A percentile compares a stretch with the other conserved stretches of the same genome.
phyloP scores from a whole-genome alignment of 2,797 vertebrate species.

The Sebastes hubbsi region DNA sequence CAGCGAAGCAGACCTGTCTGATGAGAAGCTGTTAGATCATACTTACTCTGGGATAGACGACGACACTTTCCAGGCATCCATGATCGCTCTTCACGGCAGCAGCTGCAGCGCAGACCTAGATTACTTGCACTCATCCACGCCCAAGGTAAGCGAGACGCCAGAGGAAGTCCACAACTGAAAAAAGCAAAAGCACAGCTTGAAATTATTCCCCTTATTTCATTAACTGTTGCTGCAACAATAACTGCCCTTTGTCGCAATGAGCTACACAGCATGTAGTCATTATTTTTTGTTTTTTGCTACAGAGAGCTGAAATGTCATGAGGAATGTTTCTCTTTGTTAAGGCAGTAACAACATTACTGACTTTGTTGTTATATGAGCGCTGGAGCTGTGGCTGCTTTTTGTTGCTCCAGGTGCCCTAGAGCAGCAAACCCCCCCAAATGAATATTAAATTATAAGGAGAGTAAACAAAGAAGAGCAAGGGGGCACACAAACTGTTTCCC shows the following conservation, averaged over 20 bases:
- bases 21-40: conserved; percentile 84
- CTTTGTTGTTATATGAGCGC: conserved; percentile 6
- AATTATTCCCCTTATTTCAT: conserved; percentile 21
- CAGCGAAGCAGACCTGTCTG: conserved; percentile 84
- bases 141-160: conserved; percentile 82
- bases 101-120: conserved; percentile 82
- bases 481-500: conserved; percentile 29
- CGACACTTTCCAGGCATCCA: conserved; percentile 86
- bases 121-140: conserved; percentile 81
- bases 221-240: conserved; percentile 1
- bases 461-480: conserved; percentile 40
- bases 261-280: conserved; percentile 32
- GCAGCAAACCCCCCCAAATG: conserved; percentile 31
- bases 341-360: conserved; percentile 37
- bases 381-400: conserved; percentile 15
- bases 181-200: background rate
- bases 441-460: conserved; percentile 50
- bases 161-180: background rate
- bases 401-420: conserved; percentile 24
- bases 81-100: conserved; percentile 87
- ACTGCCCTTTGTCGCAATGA: conserved; percentile 40
- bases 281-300: conserved; percentile 26
- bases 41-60: conserved; percentile 83
- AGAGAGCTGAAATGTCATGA: conserved; percentile 52
- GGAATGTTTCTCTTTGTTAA: conserved; percentile 25